Percentiles rank a stretch among this genome's conserved stretches.
phyloP scores from a whole-genome alignment of 2,888 invertebrate species.

The Eulithis prunata region DNA sequence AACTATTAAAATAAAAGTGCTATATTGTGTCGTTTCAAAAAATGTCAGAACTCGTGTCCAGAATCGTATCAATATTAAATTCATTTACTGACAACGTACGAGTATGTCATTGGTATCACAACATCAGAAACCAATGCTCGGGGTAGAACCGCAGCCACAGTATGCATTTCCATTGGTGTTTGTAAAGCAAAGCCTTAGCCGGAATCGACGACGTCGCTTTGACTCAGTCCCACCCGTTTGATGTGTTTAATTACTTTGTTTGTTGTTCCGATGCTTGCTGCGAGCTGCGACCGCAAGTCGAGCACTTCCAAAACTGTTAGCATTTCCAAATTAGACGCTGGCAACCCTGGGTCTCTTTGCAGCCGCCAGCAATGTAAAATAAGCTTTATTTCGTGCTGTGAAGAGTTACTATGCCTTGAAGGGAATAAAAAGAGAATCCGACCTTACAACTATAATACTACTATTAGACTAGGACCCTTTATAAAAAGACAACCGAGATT shows the following conservation, averaged over 20 bases:
- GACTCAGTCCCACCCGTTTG: slow-evolving; percentile 80
- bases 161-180: slow-evolving; percentile 40
- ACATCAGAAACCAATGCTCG: slow-evolving; percentile 4
- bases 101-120: not conserved
- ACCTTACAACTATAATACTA: not conserved
- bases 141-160: slow-evolving; percentile 16
- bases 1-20: no score
- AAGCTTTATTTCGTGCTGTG: slow-evolving; percentile 36
- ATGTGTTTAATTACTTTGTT: slow-evolving; percentile 85
- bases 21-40: no score
- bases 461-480: no score
- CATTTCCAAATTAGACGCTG: slow-evolving; percentile 79
- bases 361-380: not conserved
- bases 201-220: slow-evolving; percentile 57
- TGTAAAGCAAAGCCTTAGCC: slow-evolving; percentile 32
- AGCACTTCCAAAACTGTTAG: slow-evolving; percentile 76
- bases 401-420: not conserved
- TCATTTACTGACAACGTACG: no score
- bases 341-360: slow-evolving; percentile 47
- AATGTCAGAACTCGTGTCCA: no score
- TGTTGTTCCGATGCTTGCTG: slow-evolving; percentile 80
- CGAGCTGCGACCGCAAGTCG: slow-evolving; percentile 75
- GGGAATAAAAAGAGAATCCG: no score
- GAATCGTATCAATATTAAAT: no score
- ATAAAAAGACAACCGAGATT: no score